These are phyloP conservation scores for Gobiocypris rarus DNA, from an alignment of 2,113 vertebrate species.

Conservation along the genomic window DNA sequence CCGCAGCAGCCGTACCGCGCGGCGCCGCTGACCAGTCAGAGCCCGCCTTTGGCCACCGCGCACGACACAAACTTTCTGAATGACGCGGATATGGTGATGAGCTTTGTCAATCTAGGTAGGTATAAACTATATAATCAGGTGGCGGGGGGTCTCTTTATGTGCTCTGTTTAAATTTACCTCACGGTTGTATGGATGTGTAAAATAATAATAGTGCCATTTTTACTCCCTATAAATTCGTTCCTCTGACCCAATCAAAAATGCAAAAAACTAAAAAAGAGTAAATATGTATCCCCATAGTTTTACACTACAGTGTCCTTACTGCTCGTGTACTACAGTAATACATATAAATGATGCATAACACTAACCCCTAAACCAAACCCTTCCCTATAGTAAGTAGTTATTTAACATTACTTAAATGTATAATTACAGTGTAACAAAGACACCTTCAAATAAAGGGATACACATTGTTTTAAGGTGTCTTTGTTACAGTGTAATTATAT, in stretches of 20 bases:
- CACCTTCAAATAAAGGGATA: too few species aligned
- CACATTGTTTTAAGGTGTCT: neutral
- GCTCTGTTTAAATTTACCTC: neutral
- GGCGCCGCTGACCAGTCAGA: conserved; percentile 79
- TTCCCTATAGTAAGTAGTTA: too few species aligned
- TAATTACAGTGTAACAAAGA: too few species aligned
- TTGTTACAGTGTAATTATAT: too few species aligned
- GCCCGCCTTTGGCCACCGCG: conserved; percentile 85
- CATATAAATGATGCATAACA: too few species aligned
- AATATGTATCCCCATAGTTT: neutral
- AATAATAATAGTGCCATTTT: neutral
- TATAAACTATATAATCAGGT: conserved; percentile 48
- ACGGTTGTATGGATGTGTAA: neutral
- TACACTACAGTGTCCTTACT: too few species aligned
- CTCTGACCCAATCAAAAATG: neutral
- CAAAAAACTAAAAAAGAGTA: neutral
- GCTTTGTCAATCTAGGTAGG: conserved; percentile 98
- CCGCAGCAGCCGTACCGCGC: conserved; percentile 85
- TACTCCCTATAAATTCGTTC: too few species aligned
- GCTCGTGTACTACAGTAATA: too few species aligned
- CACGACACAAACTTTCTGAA: conserved; percentile 97
- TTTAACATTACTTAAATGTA: too few species aligned
- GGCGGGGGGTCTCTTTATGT: neutral
- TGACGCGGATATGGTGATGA: conserved; percentile 99
- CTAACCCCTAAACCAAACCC: too few species aligned